These are phyloP conservation scores for Lytechinus pictus DNA, from an alignment of 35 echinoderm and acorn worm species.

Conservation along the genomic window DNA sequence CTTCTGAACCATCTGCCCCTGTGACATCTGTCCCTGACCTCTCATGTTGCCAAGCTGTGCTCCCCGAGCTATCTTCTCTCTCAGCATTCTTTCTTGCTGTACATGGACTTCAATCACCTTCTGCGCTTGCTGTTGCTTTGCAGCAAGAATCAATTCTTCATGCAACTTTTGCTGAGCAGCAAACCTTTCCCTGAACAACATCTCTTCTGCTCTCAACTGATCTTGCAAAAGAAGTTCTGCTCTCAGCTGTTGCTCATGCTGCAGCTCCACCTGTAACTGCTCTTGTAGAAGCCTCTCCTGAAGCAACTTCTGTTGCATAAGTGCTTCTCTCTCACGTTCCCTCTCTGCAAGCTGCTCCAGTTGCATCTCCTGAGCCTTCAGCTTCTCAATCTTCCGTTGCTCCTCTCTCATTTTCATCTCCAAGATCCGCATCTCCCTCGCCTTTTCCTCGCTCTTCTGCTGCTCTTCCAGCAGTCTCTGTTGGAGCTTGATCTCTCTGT, in stretches of 20 bases:
- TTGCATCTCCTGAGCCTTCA: neutral
- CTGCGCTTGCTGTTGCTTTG: neutral
- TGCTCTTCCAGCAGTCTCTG: neutral
- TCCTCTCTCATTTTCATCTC: slow-evolving; percentile 29
- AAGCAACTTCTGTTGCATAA: neutral
- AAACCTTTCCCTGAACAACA: neutral
- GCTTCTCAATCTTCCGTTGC: slow-evolving; percentile 22
- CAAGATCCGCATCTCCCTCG: neutral
- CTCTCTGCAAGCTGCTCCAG: neutral
- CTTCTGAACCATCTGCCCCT: no score
- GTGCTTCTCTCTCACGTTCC: slow-evolving; percentile 16
- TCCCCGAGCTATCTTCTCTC: neutral
- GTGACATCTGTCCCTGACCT: neutral
- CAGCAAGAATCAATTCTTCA: neutral
- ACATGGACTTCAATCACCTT: neutral
- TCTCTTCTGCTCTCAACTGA: neutral
- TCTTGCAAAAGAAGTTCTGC: neutral
- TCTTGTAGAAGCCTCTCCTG: neutral
- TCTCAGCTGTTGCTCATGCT: neutral
- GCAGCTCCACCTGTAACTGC: neutral
- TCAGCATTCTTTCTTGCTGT: neutral
- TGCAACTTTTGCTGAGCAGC: neutral
- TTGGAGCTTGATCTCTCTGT: neutral
- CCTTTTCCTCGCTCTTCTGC: neutral
- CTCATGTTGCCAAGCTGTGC: neutral